phyloP scores from a whole-genome alignment of 2,797 vertebrate genomes.

The Centropyge bicolor region DNA sequence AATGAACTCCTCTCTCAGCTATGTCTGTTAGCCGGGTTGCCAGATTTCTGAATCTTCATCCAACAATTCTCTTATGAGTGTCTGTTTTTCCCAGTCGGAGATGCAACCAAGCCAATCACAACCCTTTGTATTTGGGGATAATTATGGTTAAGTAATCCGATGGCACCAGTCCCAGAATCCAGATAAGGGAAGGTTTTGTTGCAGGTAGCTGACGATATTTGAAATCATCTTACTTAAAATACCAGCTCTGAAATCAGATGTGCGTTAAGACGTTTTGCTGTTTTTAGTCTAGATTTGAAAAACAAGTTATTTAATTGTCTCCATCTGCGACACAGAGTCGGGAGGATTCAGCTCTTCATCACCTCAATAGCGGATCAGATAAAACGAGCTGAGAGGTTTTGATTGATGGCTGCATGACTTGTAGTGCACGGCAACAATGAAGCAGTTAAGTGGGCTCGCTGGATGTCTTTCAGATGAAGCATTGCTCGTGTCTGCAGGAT shows the following conservation, averaged over 20 bases:
- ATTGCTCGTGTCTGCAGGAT: background rate
- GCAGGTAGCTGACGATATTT: background rate
- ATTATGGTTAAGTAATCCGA: background rate
- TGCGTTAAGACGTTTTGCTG: background rate
- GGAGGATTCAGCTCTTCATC: background rate
- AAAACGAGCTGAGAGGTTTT: background rate
- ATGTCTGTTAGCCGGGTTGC: background rate
- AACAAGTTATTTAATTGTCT: background rate
- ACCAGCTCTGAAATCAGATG: background rate
- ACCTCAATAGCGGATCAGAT: background rate
- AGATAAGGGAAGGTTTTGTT: background rate
- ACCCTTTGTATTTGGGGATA: background rate
- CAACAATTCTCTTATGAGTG: background rate
- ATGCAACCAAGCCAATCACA: background rate
- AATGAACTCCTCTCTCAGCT: background rate
- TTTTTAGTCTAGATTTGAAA: background rate
- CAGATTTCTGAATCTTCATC: background rate
- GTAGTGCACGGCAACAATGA: background rate
- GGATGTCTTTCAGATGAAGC: background rate
- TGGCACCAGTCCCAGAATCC: background rate
- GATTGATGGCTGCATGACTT: background rate
- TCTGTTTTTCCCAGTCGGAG: background rate
- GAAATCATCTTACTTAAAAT: background rate
- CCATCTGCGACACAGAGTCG: background rate
- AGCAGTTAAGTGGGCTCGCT: background rate